phyloP scores from a whole-genome alignment of 2,888 invertebrate species.

The Arrhopalites spinosus region DNA sequence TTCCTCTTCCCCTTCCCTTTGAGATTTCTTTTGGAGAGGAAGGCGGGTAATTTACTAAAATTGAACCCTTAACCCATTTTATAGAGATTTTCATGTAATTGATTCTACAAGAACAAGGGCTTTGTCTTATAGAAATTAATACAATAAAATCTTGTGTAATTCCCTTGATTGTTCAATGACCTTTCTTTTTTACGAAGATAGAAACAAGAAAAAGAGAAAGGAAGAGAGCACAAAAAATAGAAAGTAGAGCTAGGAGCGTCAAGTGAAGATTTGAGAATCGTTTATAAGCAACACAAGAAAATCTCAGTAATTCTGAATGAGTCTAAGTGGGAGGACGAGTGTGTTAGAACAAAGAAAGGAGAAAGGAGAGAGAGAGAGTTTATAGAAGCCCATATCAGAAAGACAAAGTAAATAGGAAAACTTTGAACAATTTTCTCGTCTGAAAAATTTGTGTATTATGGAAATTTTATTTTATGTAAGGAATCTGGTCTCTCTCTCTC shows the following conservation, averaged over 20 bases:
- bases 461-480: constrained; percentile 27
- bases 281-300: background rate
- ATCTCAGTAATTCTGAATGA: background rate
- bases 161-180: too few relatives aligned
- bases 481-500: constrained; percentile 10
- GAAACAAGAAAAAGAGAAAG: background rate
- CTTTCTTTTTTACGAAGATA: too few relatives aligned
- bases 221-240: background rate
- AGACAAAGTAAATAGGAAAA: constrained; percentile 1
- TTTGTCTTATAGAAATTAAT: too few relatives aligned
- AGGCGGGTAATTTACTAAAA: too few relatives aligned
- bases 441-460: constrained; percentile 25
- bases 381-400: background rate
- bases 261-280: background rate
- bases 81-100: too few relatives aligned
- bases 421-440: constrained; percentile 13
- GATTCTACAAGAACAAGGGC: too few relatives aligned
- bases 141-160: too few relatives aligned
- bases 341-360: too few relatives aligned
- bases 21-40: too few relatives aligned
- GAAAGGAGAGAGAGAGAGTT: background rate
- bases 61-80: too few relatives aligned
- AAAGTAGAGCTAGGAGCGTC: background rate
- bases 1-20: too few relatives aligned
- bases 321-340: background rate